Evolutionary conservation across 2,797 vertebrate genomes (phyloP), one percentile per base, ranked within the genome.

Genomic region (Chelmon rostratus): DNA sequence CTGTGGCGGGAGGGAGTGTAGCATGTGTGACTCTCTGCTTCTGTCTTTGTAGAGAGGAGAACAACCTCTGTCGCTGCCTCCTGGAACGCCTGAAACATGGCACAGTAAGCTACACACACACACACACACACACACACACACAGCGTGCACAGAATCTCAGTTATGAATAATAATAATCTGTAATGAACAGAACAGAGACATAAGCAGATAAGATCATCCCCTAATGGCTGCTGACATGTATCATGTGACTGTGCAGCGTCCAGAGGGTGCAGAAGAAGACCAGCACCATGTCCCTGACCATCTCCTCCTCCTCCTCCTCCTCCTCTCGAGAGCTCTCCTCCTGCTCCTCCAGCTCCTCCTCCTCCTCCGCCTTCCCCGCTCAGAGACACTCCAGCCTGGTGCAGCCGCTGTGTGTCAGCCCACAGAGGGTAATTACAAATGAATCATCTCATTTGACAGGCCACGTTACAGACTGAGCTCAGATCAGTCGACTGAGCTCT

Each of bases 251-350:
- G 37, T 57, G 50, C 11, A 93, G 93, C 56, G 2, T 93, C 85
- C 91, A 92, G 89, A 92, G 89, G 78, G 83, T 90, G 82, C 93
- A 95, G 89, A 96, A 96, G 93, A 96, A 95, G 88, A 96, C 94
- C 66, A 95, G 94, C 88, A 92, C 88, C 72, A 91, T 96, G 93
- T 96, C 95, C 42, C 86, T 96, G 85, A 96, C 93, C 86, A 95
- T 96, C 90, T 95, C 95, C 28, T 93, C 94, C 28, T 91, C 93
- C 71, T 92, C 93, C 71, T 92, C 67, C 83, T 75, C 83, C 44
- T 90, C 91, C 62, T 88, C 93, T 54, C 85, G 88, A 58, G 92
- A 93, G 76, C 67, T 85, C 16, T 85, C 89, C 44, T 89, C 90
- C 57, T 80, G 77, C 67, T 68, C 62, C 52, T 78, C 91, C 67